Percentiles rank a stretch among this genome's conserved stretches.
These are phyloP conservation scores for Pseudococcus viburni DNA, from an alignment of 2,888 invertebrate species.

Conservation along the genomic window DNA sequence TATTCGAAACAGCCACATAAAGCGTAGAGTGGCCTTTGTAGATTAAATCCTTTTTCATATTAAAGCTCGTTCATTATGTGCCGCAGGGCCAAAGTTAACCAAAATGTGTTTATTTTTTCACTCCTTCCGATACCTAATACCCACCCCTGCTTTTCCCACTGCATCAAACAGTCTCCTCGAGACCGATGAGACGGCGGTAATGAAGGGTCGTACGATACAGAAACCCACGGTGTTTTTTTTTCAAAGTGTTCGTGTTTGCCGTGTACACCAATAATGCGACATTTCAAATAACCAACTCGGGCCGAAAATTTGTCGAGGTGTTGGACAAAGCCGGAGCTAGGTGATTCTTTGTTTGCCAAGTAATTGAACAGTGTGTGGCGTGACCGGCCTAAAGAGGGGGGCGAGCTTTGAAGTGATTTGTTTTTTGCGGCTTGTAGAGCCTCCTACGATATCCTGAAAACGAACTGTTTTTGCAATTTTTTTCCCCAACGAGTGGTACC, in stretches of 20 bases:
- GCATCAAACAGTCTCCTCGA: too few relatives aligned
- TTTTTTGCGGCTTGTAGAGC: slow-evolving; percentile 23
- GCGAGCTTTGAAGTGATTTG: slow-evolving; percentile 39
- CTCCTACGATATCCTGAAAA: neutral
- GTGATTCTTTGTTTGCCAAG: slow-evolving; percentile 25
- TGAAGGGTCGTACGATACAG: neutral
- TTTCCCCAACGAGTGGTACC: neutral
- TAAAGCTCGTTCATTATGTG: slow-evolving; percentile 62
- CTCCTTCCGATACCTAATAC: neutral
- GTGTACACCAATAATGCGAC: neutral
- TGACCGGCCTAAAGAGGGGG: neutral
- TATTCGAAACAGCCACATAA: slow-evolving; percentile 62
- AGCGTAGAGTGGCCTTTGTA: slow-evolving; percentile 61
- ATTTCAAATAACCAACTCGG: neutral
- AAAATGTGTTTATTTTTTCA: slow-evolving; percentile 61
- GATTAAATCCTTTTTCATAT: slow-evolving; percentile 64
- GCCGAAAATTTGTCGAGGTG: slow-evolving; percentile 15
- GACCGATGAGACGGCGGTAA: neutral
- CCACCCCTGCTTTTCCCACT: too few relatives aligned
- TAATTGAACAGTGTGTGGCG: neutral
- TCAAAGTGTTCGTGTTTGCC: neutral
- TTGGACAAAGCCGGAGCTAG: neutral
- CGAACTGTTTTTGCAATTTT: neutral
- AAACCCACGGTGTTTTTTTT: neutral
- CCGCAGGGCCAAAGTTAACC: slow-evolving; percentile 61